Conservation (phyloP, 2,888 invertebrate species). For the Conchocele bisecta region DNA sequence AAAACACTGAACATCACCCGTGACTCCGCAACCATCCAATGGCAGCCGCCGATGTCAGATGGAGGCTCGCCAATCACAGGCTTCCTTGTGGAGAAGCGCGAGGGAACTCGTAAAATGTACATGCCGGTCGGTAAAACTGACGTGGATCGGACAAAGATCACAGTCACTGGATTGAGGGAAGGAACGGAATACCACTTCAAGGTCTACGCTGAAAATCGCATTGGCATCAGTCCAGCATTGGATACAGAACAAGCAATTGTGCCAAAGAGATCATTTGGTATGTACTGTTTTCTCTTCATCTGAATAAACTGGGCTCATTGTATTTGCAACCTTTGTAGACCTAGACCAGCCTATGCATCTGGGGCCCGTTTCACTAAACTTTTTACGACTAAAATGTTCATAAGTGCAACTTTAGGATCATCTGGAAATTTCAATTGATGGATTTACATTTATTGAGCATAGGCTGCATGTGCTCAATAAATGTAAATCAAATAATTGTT, state of each 20-base stretch:
- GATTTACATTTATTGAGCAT: no score
- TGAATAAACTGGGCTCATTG: no score
- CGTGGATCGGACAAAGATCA: constrained; percentile 65
- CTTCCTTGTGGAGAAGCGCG: constrained; percentile 79
- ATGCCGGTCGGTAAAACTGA: constrained; percentile 76
- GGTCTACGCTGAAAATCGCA: constrained; percentile 92
- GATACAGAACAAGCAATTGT: constrained; percentile 88
- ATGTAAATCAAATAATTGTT: no score
- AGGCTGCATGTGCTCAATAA: no score
- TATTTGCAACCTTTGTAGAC: no score
- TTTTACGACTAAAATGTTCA: no score
- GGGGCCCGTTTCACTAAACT: no score
- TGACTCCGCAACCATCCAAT: constrained; percentile 80
- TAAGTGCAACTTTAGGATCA: no score
- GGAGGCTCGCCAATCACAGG: constrained; percentile 81
- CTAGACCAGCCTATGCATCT: no score
- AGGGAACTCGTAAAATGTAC: constrained; percentile 77
- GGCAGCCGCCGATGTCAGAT: constrained; percentile 82
- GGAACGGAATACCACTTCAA: constrained; percentile 93
- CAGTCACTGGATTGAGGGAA: constrained; percentile 86
- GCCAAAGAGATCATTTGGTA: constrained; percentile 85
- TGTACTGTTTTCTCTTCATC: constrained; percentile 27
- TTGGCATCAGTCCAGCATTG: constrained; percentile 90
- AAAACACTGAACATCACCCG: constrained; percentile 77
- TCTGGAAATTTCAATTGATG: no score